Percentiles rank a stretch among this genome's conserved stretches.
Conservation (phyloP, 2,888 invertebrate genomes). For the Xanthia togata region DNA sequence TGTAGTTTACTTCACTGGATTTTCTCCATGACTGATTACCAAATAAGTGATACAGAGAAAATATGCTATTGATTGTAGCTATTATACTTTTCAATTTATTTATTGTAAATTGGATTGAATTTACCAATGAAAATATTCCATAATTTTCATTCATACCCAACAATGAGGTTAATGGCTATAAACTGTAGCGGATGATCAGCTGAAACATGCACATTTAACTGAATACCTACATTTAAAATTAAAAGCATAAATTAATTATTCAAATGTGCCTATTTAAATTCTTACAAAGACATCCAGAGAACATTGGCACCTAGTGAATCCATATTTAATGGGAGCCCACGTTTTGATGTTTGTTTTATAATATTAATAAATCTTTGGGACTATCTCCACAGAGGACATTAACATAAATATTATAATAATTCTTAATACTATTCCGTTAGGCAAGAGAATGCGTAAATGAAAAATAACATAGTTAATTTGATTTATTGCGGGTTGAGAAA, state of each 20-base stretch:
- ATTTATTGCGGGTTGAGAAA: slow-evolving; percentile 25
- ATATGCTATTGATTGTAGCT: neutral
- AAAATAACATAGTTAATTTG: slow-evolving; percentile 39
- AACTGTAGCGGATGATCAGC: neutral
- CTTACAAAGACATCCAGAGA: slow-evolving; percentile 41
- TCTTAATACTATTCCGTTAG: slow-evolving; percentile 16
- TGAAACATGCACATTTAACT: neutral
- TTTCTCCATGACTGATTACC: neutral
- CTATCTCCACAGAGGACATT: slow-evolving; percentile 32
- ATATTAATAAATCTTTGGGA: slow-evolving; percentile 55
- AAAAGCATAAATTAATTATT: slow-evolving; percentile 41
- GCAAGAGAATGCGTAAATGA: slow-evolving; percentile 31
- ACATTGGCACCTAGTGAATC: slow-evolving; percentile 59
- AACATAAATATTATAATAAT: slow-evolving; percentile 45
- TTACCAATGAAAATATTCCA: neutral
- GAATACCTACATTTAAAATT: slow-evolving; percentile 12
- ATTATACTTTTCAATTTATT: neutral
- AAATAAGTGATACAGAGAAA: neutral
- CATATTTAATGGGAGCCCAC: slow-evolving; percentile 70
- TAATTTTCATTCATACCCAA: neutral
- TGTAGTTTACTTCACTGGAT: neutral
- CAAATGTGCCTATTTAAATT: slow-evolving; percentile 32
- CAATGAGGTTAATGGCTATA: neutral
- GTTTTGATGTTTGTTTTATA: slow-evolving; percentile 63
- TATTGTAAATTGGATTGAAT: neutral